Evolutionary conservation across 1,140 invertebrate genomes (phyloP).

Genomic region (Sminthurides bifidus): DNA sequence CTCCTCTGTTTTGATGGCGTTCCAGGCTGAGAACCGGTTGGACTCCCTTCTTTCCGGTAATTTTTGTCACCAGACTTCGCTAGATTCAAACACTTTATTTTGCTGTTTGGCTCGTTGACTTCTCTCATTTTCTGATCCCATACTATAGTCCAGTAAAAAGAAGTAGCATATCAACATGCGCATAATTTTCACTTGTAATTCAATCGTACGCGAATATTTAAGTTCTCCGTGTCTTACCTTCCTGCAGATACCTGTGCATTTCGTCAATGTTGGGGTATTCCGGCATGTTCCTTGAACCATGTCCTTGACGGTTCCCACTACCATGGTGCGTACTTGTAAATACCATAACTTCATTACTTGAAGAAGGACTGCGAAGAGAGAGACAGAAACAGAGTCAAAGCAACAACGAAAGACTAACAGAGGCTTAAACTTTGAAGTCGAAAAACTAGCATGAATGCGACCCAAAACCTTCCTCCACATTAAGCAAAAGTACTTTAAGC

Average conservation of each 20-base stretch:
- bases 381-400: too few species aligned
- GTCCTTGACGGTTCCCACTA: not conserved
- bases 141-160: not conserved
- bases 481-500: too few species aligned
- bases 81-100: conserved; percentile 7
- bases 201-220: not conserved
- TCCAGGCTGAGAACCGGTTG: not conserved
- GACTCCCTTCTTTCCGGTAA: conserved; percentile 2
- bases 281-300: not conserved
- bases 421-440: too few species aligned
- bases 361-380: not conserved
- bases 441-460: too few species aligned
- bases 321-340: conserved; percentile 3
- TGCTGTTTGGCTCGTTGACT: conserved; percentile 1
- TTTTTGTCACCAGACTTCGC: not conserved
- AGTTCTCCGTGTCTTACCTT: not conserved
- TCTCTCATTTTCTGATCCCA: conserved; percentile 8
- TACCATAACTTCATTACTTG: conserved; percentile 5
- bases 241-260: conserved; percentile 5
- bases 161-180: too few species aligned
- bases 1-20: not conserved
- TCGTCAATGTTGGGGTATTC: conserved; percentile 6
- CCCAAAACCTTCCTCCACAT: too few species aligned
- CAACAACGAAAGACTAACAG: too few species aligned
- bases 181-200: too few species aligned